Conservation (phyloP, 1,140 invertebrate genomes). For the Atta cephalotes region DNA sequence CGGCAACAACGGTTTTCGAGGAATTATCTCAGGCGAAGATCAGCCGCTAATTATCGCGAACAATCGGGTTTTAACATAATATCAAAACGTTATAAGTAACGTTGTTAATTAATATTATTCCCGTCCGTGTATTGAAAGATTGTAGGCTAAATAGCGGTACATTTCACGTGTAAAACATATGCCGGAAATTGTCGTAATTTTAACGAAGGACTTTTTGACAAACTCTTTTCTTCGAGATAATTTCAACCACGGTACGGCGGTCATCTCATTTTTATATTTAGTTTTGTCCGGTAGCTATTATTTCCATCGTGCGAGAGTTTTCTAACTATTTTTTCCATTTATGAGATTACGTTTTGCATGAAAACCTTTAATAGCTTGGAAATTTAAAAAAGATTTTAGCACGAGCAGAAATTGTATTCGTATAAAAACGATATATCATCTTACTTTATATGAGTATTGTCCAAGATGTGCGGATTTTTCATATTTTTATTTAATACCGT, state of each 20-base stretch:
- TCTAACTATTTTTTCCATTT: constrained; percentile 5
- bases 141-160: neutral
- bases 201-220: neutral
- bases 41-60: constrained; percentile 48
- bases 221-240: constrained; percentile 1
- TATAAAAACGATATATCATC: constrained; percentile 45
- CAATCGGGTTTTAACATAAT: constrained; percentile 47
- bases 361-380: neutral
- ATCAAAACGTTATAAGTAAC: constrained; percentile 20
- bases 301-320: neutral
- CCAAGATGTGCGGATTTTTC: constrained; percentile 35
- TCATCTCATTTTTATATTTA: constrained; percentile 9
- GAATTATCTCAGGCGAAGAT: constrained; percentile 33
- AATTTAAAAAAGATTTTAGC: constrained; percentile 18
- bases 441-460: constrained; percentile 57
- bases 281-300: constrained; percentile 11
- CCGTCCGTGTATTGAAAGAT: neutral
- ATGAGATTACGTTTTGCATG: constrained; percentile 3
- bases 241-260: neutral
- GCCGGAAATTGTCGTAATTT: neutral
- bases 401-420: constrained; percentile 36
- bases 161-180: constrained; percentile 13
- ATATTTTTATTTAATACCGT: constrained; percentile 7
- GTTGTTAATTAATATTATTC: constrained; percentile 40
- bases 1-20: constrained; percentile 20